These are phyloP conservation scores for Parapristionchus giblindavisi DNA, from an alignment of 2,888 invertebrate species.

Conservation along the genomic window DNA sequence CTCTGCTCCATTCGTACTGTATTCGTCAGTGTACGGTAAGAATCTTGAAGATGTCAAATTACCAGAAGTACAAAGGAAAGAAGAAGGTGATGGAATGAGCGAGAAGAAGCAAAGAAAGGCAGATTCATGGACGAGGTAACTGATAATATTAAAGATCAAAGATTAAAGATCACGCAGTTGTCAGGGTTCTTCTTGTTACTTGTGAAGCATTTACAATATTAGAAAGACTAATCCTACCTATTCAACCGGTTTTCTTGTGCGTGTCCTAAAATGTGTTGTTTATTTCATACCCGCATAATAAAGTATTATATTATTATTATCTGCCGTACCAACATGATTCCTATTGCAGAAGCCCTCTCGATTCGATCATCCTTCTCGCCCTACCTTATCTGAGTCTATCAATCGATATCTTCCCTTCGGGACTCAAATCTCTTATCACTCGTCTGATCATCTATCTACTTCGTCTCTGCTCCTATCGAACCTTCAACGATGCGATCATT, in stretches of 20 bases:
- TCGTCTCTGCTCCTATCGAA: slow-evolving; percentile 13
- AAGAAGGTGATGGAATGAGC: too few species aligned
- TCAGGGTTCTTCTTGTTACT: too few species aligned
- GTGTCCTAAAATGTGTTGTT: too few species aligned
- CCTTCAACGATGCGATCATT: slow-evolving; percentile 27
- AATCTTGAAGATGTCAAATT: slow-evolving; percentile 38
- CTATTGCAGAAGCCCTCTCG: slow-evolving; percentile 15
- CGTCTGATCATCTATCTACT: slow-evolving; percentile 21
- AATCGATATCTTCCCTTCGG: slow-evolving; percentile 27
- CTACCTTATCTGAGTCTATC: slow-evolving; percentile 22
- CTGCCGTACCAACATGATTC: too few species aligned
- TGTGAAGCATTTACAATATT: too few species aligned
- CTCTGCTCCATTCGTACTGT: slow-evolving; percentile 36
- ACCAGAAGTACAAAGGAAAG: too few species aligned
- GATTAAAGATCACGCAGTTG: too few species aligned
- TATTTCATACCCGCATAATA: too few species aligned
- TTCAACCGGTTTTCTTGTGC: too few species aligned
- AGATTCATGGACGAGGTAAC: slow-evolving; percentile 35
- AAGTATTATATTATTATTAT: too few species aligned
- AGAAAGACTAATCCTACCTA: too few species aligned
- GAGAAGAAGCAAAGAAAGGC: background rate
- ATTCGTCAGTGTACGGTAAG: slow-evolving; percentile 48
- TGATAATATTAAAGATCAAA: too few species aligned
- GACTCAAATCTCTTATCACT: slow-evolving; percentile 11
- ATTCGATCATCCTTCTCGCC: slow-evolving; percentile 15